phyloP scores from a whole-genome alignment of 2,113 vertebrate species.

The Anthoscopus minutus region DNA sequence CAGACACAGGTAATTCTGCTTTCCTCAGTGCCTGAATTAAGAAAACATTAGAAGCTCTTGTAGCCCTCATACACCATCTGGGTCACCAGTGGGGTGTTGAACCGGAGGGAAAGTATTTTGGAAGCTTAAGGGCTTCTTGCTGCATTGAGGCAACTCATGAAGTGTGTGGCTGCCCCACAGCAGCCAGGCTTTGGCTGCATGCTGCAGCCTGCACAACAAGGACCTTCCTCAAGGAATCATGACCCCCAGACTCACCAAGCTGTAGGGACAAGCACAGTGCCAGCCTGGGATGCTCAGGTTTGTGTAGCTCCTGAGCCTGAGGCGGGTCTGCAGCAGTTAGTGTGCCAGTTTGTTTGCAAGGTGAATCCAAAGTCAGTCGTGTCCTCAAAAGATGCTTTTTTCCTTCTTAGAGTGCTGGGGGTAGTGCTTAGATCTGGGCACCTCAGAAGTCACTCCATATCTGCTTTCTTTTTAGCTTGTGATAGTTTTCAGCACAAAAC shows the following conservation, averaged over 20 bases:
- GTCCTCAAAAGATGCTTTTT: not conserved
- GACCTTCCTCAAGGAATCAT: not conserved
- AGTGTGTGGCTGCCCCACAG: not conserved
- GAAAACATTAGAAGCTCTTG: not conserved
- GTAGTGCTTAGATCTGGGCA: not conserved
- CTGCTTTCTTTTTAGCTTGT: not conserved
- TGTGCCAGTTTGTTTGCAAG: not conserved
- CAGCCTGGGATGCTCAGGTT: not conserved
- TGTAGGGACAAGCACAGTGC: not conserved
- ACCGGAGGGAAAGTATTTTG: not conserved
- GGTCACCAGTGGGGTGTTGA: not conserved
- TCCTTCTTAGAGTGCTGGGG: not conserved
- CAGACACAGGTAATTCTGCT: not conserved
- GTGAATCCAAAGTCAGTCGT: not conserved
- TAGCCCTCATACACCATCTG: fast-evolving
- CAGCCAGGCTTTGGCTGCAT: not conserved
- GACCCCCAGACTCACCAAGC: fast-evolving
- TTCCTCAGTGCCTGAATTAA: not conserved
- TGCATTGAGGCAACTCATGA: not conserved
- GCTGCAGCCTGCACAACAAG: not conserved
- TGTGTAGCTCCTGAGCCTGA: not conserved
- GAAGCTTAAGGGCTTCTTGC: not conserved
- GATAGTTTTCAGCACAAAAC: not conserved
- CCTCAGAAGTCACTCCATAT: not conserved
- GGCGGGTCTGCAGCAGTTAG: not conserved